Evolutionary conservation across 2,113 vertebrate genomes (phyloP), one percentile per base, ranked within the genome.

Genomic region (Tamias sibiricus): DNA sequence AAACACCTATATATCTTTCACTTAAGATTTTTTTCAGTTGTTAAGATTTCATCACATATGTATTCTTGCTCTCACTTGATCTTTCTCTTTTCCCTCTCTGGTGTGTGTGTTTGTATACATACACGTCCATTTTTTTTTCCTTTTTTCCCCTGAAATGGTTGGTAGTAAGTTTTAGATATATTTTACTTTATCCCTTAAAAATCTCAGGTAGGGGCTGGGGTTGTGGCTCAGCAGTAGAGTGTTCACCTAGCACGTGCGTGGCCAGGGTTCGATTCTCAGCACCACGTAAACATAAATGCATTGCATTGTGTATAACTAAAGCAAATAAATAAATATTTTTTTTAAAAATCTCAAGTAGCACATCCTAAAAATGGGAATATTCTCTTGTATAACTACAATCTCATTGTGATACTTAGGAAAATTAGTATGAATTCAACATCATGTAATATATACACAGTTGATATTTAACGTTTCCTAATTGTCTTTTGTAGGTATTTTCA

Each of bases 401-500:
- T 4, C 35, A 94, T 49, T 93, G 71, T 74, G 24, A 42, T 62
- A 66, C 10, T 40, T 85, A 82, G 68, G 64, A 87, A 92, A 96
- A 95, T 14, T 49, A 54, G 17, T 76, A 79, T 62, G 71, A 91
- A 95, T 66, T 96, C 24, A 81, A 42, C 40, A 71, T 57, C 11
- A 75, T n/a, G 8, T 22, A 42, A 75, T 32, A 54, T 19, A 47
- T 44, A 2, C 24, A 42, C 1, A 44, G 79, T n/a, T 11, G 8
- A 76, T 68, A 77, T 44, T 16, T 76, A 40, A 68, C 22, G 8
- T 85, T 83, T 32, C 72, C 8, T 54, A 87, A 66, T 49, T 79
- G 10, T 69, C 62, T 86, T 87, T 77, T 85, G 69, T 52, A 84
- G 40, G 32, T 81, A 30, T 81, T 94, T 97, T 92, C n/a, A 83